A percentile compares a stretch with the other conserved stretches of the same genome.
Evolutionary conservation across 2,797 vertebrate genomes (phyloP).

Genomic region (Ambastaia sidthimunki): DNA sequence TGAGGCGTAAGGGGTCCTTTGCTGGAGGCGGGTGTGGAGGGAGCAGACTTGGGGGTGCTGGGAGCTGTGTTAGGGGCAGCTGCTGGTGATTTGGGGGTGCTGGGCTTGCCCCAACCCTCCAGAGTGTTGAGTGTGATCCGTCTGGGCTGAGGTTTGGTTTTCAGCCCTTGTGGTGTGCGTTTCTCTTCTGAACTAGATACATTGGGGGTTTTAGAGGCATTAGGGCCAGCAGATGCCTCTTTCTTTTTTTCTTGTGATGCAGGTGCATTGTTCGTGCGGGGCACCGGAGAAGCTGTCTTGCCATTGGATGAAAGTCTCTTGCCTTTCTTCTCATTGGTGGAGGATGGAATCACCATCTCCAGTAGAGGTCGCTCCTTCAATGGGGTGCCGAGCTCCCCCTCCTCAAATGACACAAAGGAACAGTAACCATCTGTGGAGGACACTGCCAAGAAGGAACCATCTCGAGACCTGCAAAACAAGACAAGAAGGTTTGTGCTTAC

Average conservation of each 20-base stretch:
- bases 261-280: constrained; percentile 64
- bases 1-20: constrained; percentile 43
- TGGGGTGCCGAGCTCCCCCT: constrained; percentile 87
- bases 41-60: constrained; percentile 66
- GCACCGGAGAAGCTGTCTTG: constrained; percentile 77
- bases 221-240: constrained; percentile 56
- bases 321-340: constrained; percentile 83
- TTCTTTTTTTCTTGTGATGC: constrained; percentile 58
- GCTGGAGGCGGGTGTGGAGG: constrained; percentile 52
- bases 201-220: constrained; percentile 54
- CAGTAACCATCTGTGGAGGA: constrained; percentile 98
- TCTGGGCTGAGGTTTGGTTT: constrained; percentile 80
- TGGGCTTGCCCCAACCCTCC: constrained; percentile 88
- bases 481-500: background rate
- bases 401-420: constrained; percentile 92
- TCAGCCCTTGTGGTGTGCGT: constrained; percentile 72
- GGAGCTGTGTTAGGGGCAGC: constrained; percentile 42
- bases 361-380: constrained; percentile 88
- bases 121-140: constrained; percentile 91
- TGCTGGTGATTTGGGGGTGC: constrained; percentile 63
- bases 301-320: constrained; percentile 76
- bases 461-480: constrained; percentile 83
- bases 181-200: constrained; percentile 76
- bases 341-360: constrained; percentile 74
- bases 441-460: constrained; percentile 92